Percentiles rank a stretch among this genome's conserved stretches.
These are phyloP conservation scores for Melinaea menophilus DNA, from an alignment of 2,888 invertebrate species.

Conservation along the genomic window DNA sequence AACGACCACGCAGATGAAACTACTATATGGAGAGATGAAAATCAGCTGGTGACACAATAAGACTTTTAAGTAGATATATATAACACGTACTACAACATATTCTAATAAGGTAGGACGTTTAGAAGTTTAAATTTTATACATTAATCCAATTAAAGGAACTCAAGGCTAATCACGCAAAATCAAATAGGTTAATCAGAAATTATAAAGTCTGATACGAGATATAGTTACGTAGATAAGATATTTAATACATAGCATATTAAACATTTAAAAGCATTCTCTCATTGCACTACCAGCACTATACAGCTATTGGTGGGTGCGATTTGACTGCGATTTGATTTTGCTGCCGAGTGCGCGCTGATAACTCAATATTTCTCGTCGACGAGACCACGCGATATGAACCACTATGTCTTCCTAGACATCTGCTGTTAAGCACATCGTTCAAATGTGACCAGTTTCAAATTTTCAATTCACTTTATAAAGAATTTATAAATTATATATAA, in stretches of 20 bases:
- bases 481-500: too few relatives aligned
- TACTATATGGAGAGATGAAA: constrained; percentile 39
- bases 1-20: constrained; percentile 52
- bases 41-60: constrained; percentile 36
- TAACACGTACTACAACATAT: neutral
- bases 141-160: too few relatives aligned
- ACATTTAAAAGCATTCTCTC: constrained; percentile 17
- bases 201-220: too few relatives aligned
- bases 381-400: constrained; percentile 28
- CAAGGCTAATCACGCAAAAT: too few relatives aligned
- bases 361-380: constrained; percentile 50
- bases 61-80: constrained; percentile 13
- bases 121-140: too few relatives aligned
- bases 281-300: constrained; percentile 36
- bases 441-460: too few relatives aligned
- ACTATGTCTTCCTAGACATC: constrained; percentile 30
- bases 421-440: constrained; percentile 8
- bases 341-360: constrained; percentile 40
- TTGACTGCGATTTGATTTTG: constrained; percentile 61
- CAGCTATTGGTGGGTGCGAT: constrained; percentile 54
- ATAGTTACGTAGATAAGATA: too few relatives aligned
- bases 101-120: too few relatives aligned
- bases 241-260: neutral
- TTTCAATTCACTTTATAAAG: too few relatives aligned
- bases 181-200: too few relatives aligned